Conservation (phyloP, 2,113 vertebrate genomes). For the Eptesicus fuscus region DNA sequence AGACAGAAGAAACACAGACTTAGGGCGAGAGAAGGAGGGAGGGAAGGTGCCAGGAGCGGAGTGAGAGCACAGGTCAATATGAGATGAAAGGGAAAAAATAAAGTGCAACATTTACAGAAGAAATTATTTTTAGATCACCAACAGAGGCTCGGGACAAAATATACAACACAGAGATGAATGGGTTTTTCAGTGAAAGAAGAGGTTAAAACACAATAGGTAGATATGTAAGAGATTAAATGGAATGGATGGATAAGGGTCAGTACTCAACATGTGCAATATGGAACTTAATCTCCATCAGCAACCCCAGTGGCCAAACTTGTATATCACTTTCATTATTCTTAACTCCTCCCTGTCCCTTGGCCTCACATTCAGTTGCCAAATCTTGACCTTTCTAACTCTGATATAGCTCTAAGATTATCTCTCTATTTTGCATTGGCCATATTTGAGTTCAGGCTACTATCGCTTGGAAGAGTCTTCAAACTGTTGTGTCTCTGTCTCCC, state of each 20-base stretch:
- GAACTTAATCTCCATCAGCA: neutral
- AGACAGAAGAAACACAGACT: slow-evolving; percentile 4
- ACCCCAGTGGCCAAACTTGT: neutral
- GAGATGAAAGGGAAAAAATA: neutral
- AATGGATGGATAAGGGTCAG: neutral
- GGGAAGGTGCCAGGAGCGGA: neutral
- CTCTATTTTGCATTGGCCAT: neutral
- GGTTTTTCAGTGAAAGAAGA: neutral
- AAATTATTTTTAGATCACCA: slow-evolving; percentile 24
- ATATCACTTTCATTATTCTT: neutral
- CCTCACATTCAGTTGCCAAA: neutral
- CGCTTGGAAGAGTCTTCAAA: neutral
- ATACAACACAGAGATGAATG: neutral
- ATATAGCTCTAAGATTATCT: neutral
- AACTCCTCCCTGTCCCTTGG: neutral
- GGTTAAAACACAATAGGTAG: neutral
- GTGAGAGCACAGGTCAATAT: neutral
- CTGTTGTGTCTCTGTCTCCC: neutral
- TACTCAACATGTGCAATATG: neutral
- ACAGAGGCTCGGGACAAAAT: neutral
- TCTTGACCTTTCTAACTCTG: neutral
- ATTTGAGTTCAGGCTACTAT: neutral
- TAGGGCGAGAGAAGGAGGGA: neutral
- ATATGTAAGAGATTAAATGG: neutral
- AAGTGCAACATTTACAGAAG: neutral